Evolutionary conservation across 2,113 vertebrate species (phyloP), one percentile per base, ranked within the genome.

Genomic region (Stictonetta naevosa): DNA sequence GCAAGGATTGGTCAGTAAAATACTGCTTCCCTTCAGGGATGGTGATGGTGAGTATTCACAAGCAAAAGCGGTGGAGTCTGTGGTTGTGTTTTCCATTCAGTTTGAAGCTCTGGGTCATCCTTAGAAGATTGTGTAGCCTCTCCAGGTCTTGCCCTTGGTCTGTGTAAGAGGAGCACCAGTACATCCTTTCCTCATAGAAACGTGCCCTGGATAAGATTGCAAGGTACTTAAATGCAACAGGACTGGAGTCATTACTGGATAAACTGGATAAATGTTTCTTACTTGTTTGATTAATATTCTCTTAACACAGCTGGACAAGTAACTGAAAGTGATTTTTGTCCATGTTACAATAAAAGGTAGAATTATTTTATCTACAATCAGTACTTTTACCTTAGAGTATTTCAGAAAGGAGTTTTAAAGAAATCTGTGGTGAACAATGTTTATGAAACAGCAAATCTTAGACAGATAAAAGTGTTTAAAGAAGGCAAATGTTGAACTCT

Each of bases 401-500:
- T 95, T 89, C 81, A 91, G 66, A 38, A 60, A 60, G 86, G 73
- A 75, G 8, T 15, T 53, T 88, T 69, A 74, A 82, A 93, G 87
- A 89, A 91, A 75, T 78, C 16, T 36, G 56, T 50, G 44, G 38
- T 67, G 74, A 84, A 66, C 69, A 60, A 87, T 90, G 84, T 79
- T 83, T 89, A 77, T 85, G 74, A 95, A 92, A 73, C 40, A 83
- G 67, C 90, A 92, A 58, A 92, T 97, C 86, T 94, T 95, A 88
- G 34, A 85, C 71, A 94, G 96, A 95, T 68, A 92, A 7, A 91
- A 86, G 40, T 92, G 92, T 95, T 95, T 94, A 87, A 92, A 85
- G 91, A 90, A 95, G 52, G 75, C 75, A 80, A 67, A 80, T 69
- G 67, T 88, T 85, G 81, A 79, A 73, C 59, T 90, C 48, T 33